These are phyloP conservation scores for Coelopa frigida DNA, from an alignment of 1,140 invertebrate genomes.

Conservation along the genomic window DNA sequence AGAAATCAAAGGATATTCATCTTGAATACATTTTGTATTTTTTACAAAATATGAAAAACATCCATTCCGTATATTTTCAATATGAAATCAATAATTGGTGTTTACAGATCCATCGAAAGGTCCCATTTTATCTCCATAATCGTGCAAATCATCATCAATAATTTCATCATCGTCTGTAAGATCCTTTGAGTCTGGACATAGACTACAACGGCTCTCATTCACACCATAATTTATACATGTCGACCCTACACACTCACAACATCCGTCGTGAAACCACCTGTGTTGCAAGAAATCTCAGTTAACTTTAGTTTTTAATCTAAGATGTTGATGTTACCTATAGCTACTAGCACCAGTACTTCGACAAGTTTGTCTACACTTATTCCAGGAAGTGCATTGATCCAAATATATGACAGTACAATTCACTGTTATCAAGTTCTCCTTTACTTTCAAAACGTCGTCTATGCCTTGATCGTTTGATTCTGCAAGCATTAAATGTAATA, in stretches of 20 bases:
- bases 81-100: conserved; percentile 30
- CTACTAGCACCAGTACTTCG: conserved; percentile 39
- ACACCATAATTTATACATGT: conserved; percentile 89
- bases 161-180: conserved; percentile 27
- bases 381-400: conserved; percentile 81
- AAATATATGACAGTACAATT: conserved; percentile 93
- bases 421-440: conserved; percentile 54
- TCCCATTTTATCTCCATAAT: conserved; percentile 38
- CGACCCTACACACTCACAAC: conserved; percentile 87
- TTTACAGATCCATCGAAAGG: conserved; percentile 40
- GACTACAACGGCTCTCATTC: conserved; percentile 58
- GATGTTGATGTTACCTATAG: conserved; percentile 31
- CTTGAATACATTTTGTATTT: no score
- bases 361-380: conserved; percentile 56
- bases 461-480: conserved; percentile 35
- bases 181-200: conserved; percentile 39
- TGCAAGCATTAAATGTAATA: conserved; percentile 7
- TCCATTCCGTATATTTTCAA: no score
- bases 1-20: no score
- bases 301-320: not conserved
- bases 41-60: no score
- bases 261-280: conserved; percentile 91
- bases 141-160: conserved; percentile 38
- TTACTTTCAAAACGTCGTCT: conserved; percentile 39
- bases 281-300: conserved; percentile 31